phyloP scores from a whole-genome alignment of 64 coral and sea anemone species.

The Montipora cactus region DNA sequence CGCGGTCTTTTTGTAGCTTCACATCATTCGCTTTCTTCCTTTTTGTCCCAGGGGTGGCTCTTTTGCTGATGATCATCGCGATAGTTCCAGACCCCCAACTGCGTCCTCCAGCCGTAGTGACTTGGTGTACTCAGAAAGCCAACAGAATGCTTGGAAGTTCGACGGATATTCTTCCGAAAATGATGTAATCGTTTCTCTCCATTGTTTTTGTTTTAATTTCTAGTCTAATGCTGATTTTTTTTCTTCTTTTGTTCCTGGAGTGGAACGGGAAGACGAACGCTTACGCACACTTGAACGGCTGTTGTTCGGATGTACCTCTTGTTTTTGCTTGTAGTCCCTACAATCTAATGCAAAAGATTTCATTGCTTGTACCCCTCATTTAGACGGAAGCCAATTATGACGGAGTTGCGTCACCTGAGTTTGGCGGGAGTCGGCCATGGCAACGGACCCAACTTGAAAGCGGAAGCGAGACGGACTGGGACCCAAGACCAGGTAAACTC shows the following conservation, averaged over 20 bases:
- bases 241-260: not conserved
- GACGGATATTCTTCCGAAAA: slow-evolving; percentile 80
- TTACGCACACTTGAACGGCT: too few species aligned
- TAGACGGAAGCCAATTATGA: slow-evolving; percentile 69
- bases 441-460: slow-evolving; percentile 41
- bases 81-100: slow-evolving; percentile 75
- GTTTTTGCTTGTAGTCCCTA: too few species aligned
- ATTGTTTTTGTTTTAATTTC: not conserved
- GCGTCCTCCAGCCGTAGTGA: slow-evolving; percentile 68
- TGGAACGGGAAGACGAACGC: too few species aligned
- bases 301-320: too few species aligned
- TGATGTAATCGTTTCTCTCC: slow-evolving; percentile 23
- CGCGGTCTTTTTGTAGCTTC: not conserved
- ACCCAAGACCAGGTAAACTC: not conserved
- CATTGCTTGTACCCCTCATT: not conserved
- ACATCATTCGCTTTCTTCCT: not conserved
- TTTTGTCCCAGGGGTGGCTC: slow-evolving; percentile 51
- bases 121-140: slow-evolving; percentile 44
- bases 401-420: slow-evolving; percentile 46
- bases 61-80: slow-evolving; percentile 49
- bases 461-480: slow-evolving; percentile 61
- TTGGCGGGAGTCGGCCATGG: slow-evolving; percentile 59
- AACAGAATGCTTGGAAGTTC: slow-evolving; percentile 37
- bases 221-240: not conserved
- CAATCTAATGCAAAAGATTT: not conserved